Percentiles rank a stretch among this genome's conserved stretches.
These are phyloP conservation scores for Aleiodes sp. DNA, from an alignment of 1,140 invertebrate species.

Conservation along the genomic window DNA sequence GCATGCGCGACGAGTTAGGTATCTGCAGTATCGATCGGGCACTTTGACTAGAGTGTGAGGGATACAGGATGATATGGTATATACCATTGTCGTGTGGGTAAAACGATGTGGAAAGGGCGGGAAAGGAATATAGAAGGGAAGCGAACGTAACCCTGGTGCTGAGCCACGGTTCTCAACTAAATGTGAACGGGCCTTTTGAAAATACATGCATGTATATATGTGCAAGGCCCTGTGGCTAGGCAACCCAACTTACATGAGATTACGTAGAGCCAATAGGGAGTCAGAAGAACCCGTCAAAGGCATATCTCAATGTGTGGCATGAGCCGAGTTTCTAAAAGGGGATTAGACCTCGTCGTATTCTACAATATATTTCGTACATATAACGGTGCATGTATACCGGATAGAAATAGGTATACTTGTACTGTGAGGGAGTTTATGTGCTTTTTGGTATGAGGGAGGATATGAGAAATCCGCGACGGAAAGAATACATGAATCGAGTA, in stretches of 20 bases:
- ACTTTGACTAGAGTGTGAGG: constrained; percentile 20
- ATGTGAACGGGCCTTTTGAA: constrained; percentile 30
- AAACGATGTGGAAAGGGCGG: constrained; percentile 27
- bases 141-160: constrained; percentile 15
- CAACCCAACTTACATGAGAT: constrained; percentile 63
- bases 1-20: constrained; percentile 58
- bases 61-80: too few species aligned
- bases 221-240: constrained; percentile 55
- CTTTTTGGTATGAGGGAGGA: too few species aligned
- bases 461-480: neutral
- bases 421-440: neutral
- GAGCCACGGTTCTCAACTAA: neutral
- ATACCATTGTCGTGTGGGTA: constrained; percentile 19
- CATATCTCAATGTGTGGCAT: constrained; percentile 60
- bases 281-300: constrained; percentile 61
- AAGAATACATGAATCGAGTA: neutral
- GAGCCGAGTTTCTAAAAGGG: constrained; percentile 61
- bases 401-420: constrained; percentile 10
- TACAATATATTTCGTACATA: constrained; percentile 41
- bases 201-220: constrained; percentile 39
- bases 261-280: constrained; percentile 59
- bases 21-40: constrained; percentile 63
- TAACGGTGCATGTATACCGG: neutral
- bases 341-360: constrained; percentile 62
- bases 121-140: constrained; percentile 11